Evolutionary conservation across 1,140 invertebrate species (phyloP).

Genomic region (Hesperophylax magnus): DNA sequence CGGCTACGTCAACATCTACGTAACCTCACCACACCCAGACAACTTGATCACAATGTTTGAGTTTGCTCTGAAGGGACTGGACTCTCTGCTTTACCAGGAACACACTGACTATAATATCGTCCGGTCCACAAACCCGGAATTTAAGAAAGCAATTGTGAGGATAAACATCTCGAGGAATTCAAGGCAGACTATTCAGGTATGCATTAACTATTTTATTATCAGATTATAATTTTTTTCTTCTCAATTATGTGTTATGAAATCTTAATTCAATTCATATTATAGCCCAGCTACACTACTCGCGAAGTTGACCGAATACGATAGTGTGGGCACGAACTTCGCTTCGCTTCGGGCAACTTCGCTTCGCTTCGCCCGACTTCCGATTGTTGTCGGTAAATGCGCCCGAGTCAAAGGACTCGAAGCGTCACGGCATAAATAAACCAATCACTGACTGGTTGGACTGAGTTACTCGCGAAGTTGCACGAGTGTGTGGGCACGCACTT

Average conservation of each 20-base stretch:
- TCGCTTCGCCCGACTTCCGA: no score
- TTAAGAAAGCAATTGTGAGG: constrained; percentile 95
- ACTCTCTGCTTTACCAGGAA: constrained; percentile 95
- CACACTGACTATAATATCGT: constrained; percentile 96
- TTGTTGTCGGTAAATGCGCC: no score
- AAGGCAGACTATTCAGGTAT: constrained; percentile 92
- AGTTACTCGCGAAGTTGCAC: no score
- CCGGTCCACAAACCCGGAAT: constrained; percentile 96
- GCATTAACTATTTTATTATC: neutral
- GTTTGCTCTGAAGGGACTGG: constrained; percentile 97
- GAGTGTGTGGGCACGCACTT: no score
- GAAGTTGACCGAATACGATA: no score
- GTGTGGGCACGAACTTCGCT: no score
- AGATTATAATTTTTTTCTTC: neutral
- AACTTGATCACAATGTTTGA: constrained; percentile 99
- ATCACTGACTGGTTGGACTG: no score
- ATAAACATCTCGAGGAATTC: constrained; percentile 94
- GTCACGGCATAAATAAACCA: no score
- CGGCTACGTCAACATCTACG: constrained; percentile 98
- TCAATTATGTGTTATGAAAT: neutral
- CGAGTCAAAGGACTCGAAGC: no score
- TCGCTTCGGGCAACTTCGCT: no score
- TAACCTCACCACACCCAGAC: constrained; percentile 97
- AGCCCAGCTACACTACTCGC: no score
- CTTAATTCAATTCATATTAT: neutral